Evolutionary conservation across 2,797 vertebrate genomes (phyloP).

Genomic region (Sphenopsis melanotis): DNA sequence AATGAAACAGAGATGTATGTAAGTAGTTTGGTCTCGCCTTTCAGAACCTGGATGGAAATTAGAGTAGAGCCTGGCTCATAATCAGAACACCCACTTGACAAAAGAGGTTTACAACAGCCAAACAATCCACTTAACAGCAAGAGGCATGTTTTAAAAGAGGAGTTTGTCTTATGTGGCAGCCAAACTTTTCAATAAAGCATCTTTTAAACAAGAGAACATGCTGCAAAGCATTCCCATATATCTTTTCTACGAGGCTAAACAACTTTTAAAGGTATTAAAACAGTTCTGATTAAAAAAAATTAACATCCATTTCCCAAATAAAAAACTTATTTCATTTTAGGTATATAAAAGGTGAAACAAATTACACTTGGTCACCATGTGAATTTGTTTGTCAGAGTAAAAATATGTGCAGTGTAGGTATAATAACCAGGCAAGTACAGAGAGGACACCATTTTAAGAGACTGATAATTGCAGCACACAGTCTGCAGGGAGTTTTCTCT

Average conservation of each 20-base stretch:
- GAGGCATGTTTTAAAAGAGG: constrained; percentile 3
- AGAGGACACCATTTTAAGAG: not conserved
- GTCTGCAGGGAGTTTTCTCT: not conserved
- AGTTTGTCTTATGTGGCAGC: not conserved
- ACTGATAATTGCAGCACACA: not conserved
- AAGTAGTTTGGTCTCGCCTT: not conserved
- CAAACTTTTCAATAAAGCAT: constrained; percentile 7
- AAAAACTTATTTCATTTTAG: not conserved
- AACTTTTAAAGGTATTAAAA: not conserved
- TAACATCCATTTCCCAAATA: not conserved
- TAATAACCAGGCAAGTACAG: not conserved
- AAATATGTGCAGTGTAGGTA: not conserved
- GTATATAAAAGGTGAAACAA: not conserved
- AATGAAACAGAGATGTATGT: not conserved
- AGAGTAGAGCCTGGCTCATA: not conserved
- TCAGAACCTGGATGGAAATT: constrained; percentile 19
- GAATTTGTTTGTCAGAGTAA: not conserved
- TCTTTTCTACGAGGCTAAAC: not conserved
- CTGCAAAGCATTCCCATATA: not conserved
- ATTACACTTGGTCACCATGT: not conserved
- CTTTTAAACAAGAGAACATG: not conserved
- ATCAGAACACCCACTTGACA: constrained; percentile 29
- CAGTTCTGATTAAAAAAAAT: not conserved
- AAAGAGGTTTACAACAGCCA: constrained; percentile 4
- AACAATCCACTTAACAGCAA: not conserved